phyloP scores from a whole-genome alignment of 2,113 vertebrate genomes.

The Glaucidium brasilianum region DNA sequence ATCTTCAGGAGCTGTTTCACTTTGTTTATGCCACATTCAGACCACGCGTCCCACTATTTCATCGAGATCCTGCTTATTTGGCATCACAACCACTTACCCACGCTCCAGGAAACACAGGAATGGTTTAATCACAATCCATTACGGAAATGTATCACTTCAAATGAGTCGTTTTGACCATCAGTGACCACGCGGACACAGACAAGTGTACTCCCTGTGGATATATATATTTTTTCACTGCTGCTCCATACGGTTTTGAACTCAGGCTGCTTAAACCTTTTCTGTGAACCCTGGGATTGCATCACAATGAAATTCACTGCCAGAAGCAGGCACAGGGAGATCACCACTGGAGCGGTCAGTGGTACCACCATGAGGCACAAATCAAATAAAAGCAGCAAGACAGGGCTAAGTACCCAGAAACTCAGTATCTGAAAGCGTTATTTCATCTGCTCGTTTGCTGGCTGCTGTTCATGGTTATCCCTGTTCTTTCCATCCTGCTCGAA shows the following conservation, averaged over 20 bases:
- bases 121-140: background rate
- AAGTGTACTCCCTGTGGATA: background rate
- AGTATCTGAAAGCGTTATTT: background rate
- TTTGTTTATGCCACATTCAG: background rate
- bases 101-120: background rate
- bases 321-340: rapidly evolving
- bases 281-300: background rate
- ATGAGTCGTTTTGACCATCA: background rate
- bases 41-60: background rate
- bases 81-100: background rate
- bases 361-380: rapidly evolving
- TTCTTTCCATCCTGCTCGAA: background rate
- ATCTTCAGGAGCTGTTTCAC: background rate
- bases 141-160: background rate
- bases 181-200: background rate
- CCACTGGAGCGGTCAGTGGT: rapidly evolving
- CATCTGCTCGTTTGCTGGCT: background rate
- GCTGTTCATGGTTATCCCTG: background rate
- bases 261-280: background rate
- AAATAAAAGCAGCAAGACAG: background rate
- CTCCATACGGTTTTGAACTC: background rate
- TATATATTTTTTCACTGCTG: background rate
- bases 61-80: background rate
- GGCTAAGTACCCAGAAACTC: background rate
- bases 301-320: background rate